phyloP scores from a whole-genome alignment of 2,888 invertebrate genomes.

The Ormyrus rosae region DNA sequence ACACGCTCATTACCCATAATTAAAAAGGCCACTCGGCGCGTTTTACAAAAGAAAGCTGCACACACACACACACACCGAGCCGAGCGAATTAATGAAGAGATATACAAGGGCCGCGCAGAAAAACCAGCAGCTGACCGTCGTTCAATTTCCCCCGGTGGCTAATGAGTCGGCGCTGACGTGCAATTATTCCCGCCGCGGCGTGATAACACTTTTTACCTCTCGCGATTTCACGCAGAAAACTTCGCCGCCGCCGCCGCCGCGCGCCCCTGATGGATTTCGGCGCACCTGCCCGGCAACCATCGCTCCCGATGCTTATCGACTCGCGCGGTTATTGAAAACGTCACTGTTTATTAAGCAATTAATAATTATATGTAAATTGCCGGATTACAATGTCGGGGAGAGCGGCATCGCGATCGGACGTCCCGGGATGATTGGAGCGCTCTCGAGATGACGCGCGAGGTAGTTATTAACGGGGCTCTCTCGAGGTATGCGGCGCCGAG shows the following conservation, averaged over 20 bases:
- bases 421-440: too few relatives aligned
- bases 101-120: background rate
- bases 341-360: conserved; percentile 43
- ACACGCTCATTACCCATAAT: conserved; percentile 15
- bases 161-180: conserved; percentile 68
- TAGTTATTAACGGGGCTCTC: too few relatives aligned
- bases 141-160: conserved; percentile 16
- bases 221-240: conserved; percentile 22
- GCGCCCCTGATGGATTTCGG: conserved; percentile 10
- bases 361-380: conserved; percentile 29
- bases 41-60: conserved; percentile 1
- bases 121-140: conserved; percentile 43
- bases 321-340: conserved; percentile 43
- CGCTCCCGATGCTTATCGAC: conserved; percentile 27
- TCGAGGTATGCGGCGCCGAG: too few relatives aligned
- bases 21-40: background rate
- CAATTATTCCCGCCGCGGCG: conserved; percentile 64
- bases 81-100: conserved; percentile 33
- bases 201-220: conserved; percentile 11
- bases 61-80: background rate
- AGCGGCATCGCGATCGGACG: too few relatives aligned
- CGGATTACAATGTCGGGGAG: background rate
- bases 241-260: background rate
- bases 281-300: conserved; percentile 3
- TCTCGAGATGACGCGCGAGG: too few relatives aligned